Evolutionary conservation across 30 jellyfish, hydroid and myxozoan species (phyloP).

Genomic region (Cassiopea andromeda): DNA sequence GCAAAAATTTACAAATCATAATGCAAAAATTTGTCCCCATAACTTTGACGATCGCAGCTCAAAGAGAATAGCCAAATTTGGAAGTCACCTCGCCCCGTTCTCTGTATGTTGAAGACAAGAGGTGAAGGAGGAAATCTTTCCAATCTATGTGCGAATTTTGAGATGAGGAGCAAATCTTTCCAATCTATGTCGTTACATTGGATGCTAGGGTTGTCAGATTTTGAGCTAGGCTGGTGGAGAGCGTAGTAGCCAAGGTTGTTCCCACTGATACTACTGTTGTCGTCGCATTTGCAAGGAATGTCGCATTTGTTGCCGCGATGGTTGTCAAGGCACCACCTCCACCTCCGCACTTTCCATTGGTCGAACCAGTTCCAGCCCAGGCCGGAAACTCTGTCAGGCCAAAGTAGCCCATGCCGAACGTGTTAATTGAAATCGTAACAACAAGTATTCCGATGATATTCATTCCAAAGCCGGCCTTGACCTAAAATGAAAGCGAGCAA

Average conservation of each 20-base stretch:
- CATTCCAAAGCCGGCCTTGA: slow-evolving; percentile 96
- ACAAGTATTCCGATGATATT: slow-evolving; percentile 85
- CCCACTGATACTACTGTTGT: background rate
- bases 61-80: too few species aligned
- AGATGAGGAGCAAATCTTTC: background rate
- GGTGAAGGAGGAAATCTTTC: too few species aligned
- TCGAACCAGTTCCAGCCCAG: slow-evolving; percentile 74
- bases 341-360: slow-evolving; percentile 15
- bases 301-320: slow-evolving; percentile 13
- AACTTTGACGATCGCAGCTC: too few species aligned
- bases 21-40: too few species aligned
- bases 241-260: slow-evolving; percentile 9
- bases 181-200: slow-evolving; percentile 1
- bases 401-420: slow-evolving; percentile 89
- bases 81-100: too few species aligned
- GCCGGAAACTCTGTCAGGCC: slow-evolving; percentile 79
- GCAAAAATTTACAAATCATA: too few species aligned
- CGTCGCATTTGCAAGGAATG: background rate
- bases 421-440: slow-evolving; percentile 86
- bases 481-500: slow-evolving; percentile 44
- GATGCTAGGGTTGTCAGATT: slow-evolving; percentile 3
- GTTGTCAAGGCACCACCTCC: background rate
- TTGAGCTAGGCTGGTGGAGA: too few species aligned
- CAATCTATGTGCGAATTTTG: background rate
- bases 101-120: too few species aligned